phyloP scores from a whole-genome alignment of 2,888 invertebrate genomes.

The Polyommatus iphigenia region DNA sequence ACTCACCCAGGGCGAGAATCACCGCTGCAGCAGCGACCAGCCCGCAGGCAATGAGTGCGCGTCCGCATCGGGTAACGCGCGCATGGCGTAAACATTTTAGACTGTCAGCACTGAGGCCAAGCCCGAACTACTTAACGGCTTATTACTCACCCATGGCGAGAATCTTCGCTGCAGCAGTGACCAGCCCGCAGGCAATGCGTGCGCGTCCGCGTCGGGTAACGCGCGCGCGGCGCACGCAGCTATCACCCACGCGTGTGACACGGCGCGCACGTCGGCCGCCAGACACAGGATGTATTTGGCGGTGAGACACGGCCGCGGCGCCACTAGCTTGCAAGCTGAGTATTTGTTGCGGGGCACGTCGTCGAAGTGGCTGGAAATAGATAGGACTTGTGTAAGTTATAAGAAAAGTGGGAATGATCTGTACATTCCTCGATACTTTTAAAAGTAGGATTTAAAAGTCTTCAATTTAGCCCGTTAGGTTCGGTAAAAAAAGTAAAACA shows the following conservation, averaged over 20 bases:
- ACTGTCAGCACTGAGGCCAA: too few species aligned
- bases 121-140: too few species aligned
- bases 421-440: too few species aligned
- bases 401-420: too few species aligned
- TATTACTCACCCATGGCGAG: slow-evolving; percentile 59
- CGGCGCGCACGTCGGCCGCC: slow-evolving; percentile 82
- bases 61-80: slow-evolving; percentile 58
- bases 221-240: slow-evolving; percentile 74
- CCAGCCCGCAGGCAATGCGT: slow-evolving; percentile 82
- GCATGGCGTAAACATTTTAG: slow-evolving; percentile 58
- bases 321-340: slow-evolving; percentile 79
- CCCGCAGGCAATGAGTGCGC: slow-evolving; percentile 82
- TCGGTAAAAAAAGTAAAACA: too few species aligned
- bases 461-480: too few species aligned
- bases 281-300: slow-evolving; percentile 87
- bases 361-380: slow-evolving; percentile 68
- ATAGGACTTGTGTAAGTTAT: too few species aligned
- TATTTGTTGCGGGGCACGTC: slow-evolving; percentile 79
- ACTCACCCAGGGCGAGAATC: slow-evolving; percentile 67
- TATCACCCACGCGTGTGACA: slow-evolving; percentile 87
- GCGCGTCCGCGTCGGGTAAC: slow-evolving; percentile 66
- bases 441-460: too few species aligned
- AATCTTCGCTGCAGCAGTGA: slow-evolving; percentile 72
- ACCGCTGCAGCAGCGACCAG: slow-evolving; percentile 75
- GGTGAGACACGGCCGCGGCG: slow-evolving; percentile 86